Percentiles rank a stretch among this genome's conserved stretches.
These are phyloP conservation scores for Chironomus tepperi DNA, from an alignment of 1,140 invertebrate genomes.

Conservation along the genomic window DNA sequence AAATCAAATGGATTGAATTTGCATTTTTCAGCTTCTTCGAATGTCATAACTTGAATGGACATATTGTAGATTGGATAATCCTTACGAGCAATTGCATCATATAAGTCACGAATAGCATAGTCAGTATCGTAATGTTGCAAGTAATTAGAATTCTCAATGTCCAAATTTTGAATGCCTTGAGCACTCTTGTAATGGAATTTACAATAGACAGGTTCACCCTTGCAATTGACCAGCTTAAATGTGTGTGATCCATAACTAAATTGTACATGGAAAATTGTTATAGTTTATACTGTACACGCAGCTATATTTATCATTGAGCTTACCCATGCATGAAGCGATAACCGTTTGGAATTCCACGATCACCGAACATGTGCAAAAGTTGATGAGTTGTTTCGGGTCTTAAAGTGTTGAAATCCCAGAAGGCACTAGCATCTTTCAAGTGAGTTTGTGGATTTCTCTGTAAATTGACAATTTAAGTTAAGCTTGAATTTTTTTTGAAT, in stretches of 20 bases:
- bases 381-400: conserved; percentile 85
- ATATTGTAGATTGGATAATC: conserved; percentile 76
- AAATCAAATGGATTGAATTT: conserved; percentile 86
- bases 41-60: conserved; percentile 71
- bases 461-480: too few species aligned
- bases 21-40: conserved; percentile 57
- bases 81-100: conserved; percentile 75
- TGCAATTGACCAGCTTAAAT: conserved; percentile 81
- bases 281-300: too few species aligned
- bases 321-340: conserved; percentile 84
- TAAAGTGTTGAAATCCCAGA: conserved; percentile 90
- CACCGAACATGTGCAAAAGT: conserved; percentile 76
- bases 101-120: conserved; percentile 80
- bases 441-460: conserved; percentile 88
- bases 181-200: conserved; percentile 93
- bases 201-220: conserved; percentile 69
- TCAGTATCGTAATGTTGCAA: conserved; percentile 77
- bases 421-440: conserved; percentile 85
- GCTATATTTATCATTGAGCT: too few species aligned
- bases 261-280: too few species aligned
- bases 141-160: conserved; percentile 59
- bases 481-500: too few species aligned
- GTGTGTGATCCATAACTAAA: conserved; percentile 80
- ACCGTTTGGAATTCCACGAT: conserved; percentile 90
- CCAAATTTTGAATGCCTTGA: conserved; percentile 82